Evolutionary conservation across 2,797 vertebrate species (phyloP), one percentile per base, ranked within the genome.

Genomic region (Miichthys miiuy): DNA sequence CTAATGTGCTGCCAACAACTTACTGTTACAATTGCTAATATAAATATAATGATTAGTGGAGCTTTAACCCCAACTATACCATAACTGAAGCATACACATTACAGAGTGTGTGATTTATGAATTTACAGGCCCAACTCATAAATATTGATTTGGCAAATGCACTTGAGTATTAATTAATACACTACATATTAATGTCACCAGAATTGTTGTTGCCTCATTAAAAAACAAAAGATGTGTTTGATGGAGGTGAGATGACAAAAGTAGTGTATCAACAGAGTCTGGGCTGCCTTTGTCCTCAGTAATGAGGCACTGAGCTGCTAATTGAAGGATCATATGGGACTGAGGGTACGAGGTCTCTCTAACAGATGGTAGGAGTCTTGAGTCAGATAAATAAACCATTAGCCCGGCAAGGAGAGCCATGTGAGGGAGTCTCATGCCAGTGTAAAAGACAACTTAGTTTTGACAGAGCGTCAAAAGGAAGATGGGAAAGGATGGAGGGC

Each of bases 361-460:
- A 83, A 89, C 89, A 92, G 90, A 92, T 92, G 93, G 90, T 47
- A 6, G 25, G 47, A 82, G 82, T 79, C 77, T 81, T 56, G 69
- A 84, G 60, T 89, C 82, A 83, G 76, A 89, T 81, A 89, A 86
- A 87, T 75, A 87, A 75, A 77, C 73, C 77, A 86, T 83, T 66
- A 83, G 75, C 80, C 55, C 71, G 54, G 74, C 51, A 25, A 64
- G 69, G 73, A 73, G 56, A 63, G 10, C 67, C 72, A 63, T 66
- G 74, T 38, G 55, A 66, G 34, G 21, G 30, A 41, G 79, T 23
- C 52, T 46, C 38, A 48, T 57, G 81, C 75, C 79, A 79, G 34
- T 42, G 25, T 57, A 60, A 27, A 63, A 41, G 48, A 68, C 58
- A 61, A 25, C 70, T 44, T 47, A 42, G 50, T 60, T 13, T 63